Percentiles rank a stretch among this genome's conserved stretches.
phyloP scores from a whole-genome alignment of 2,113 vertebrate genomes.

The Gymnocephalus cernua region DNA sequence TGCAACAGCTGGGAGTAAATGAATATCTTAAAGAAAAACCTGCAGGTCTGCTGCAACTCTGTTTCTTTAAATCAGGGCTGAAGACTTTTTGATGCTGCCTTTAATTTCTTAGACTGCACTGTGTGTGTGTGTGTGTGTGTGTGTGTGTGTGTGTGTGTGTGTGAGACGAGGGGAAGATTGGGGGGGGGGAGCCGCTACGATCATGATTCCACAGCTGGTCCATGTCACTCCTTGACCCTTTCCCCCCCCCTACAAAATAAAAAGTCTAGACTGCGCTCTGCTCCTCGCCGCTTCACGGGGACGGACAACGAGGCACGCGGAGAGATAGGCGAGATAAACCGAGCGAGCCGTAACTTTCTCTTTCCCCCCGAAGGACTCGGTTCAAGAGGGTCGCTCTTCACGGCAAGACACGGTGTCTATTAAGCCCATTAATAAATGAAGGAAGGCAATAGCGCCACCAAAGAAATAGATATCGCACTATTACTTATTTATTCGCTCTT shows the following conservation, averaged over 20 bases:
- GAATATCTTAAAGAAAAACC: too few relatives aligned
- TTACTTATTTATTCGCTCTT: constrained; percentile 83
- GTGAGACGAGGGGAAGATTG: constrained; percentile 41
- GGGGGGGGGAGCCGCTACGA: constrained; percentile 60
- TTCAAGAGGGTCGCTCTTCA: constrained; percentile 71
- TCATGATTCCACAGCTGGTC: constrained; percentile 84
- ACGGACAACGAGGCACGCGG: constrained; percentile 48
- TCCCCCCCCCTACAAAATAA: constrained; percentile 70
- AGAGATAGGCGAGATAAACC: constrained; percentile 61
- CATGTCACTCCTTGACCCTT: constrained; percentile 80
- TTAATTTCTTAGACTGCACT: too few relatives aligned
- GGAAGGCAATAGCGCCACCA: constrained; percentile 81
- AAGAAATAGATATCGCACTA: constrained; percentile 84
- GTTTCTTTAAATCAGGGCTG: too few relatives aligned
- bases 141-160: too few relatives aligned
- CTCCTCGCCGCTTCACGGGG: constrained; percentile 59
- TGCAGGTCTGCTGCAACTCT: too few relatives aligned
- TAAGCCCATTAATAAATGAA: constrained; percentile 83
- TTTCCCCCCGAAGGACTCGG: constrained; percentile 60
- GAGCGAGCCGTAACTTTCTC: constrained; percentile 71
- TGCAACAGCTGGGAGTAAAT: too few relatives aligned
- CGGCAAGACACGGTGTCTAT: constrained; percentile 76
- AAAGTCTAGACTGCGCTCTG: constrained; percentile 76
- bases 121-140: too few relatives aligned
- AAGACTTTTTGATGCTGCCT: too few relatives aligned